Conservation (phyloP, 1,140 invertebrate species). For the Sminthurides bifidus region DNA sequence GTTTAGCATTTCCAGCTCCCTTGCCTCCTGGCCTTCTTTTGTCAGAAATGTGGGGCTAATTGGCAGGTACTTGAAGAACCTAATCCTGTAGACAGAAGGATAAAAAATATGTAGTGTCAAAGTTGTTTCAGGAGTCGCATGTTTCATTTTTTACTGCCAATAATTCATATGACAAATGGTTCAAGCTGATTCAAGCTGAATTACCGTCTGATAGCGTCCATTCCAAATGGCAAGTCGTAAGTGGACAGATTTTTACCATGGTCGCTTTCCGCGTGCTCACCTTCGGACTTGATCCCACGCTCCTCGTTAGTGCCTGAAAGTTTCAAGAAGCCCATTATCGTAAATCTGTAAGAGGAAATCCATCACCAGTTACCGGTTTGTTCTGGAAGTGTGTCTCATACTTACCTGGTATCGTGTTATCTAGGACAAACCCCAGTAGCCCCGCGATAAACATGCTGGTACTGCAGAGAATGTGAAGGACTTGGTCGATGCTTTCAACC, state of each 20-base stretch:
- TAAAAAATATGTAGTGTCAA: no score
- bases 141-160: no score
- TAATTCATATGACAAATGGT: no score
- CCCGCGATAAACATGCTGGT: conserved; percentile 78
- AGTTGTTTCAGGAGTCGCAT: no score
- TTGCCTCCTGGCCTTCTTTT: no score
- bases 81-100: no score
- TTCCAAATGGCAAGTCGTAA: conserved; percentile 16
- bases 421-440: conserved; percentile 61
- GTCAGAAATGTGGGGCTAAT: no score
- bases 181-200: no score
- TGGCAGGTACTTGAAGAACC: no score
- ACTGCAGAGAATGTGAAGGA: conserved; percentile 62
- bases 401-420: conserved; percentile 73
- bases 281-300: not conserved
- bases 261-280: conserved; percentile 40
- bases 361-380: not conserved
- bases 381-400: not conserved
- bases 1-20: no score
- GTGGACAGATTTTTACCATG: not conserved
- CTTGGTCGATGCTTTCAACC: conserved; percentile 54
- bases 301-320: conserved; percentile 9
- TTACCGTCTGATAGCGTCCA: conserved; percentile 14
- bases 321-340: not conserved
- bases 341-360: not conserved